Evolutionary conservation across 1,140 invertebrate genomes (phyloP), one percentile per base, ranked within the genome.

Genomic region (Caenorhabditis tropicalis): DNA sequence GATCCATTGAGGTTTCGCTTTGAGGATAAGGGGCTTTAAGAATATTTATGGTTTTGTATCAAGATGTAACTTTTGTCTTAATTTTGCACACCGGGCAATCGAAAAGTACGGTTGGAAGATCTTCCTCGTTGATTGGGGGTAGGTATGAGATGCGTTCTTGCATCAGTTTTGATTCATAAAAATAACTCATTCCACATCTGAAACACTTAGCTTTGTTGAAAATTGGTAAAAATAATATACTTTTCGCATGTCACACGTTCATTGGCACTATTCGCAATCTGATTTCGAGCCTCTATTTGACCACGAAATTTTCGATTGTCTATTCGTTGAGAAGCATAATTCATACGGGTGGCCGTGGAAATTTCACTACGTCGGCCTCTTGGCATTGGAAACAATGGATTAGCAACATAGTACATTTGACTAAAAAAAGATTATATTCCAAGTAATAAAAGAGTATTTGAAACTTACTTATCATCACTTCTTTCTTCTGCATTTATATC

Each of bases 101-200:
- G n/a, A 74, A 74, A 24, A 43, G 21, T 24, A 46, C 65, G 3
- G 15, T 43, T 24, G 65, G 65, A 31, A 74, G 65, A 24, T 36
- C 36, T 43, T 74, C 65, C n/a, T 74, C 65, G 9, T 74, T 39
- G 1, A n/a, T 21, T 15, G 36, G n/a, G 12, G 7, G 10, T 3
- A 46, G 7, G 24, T 74, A 74, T 24, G 36, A 36, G 7, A 74
- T 74, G 5, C n/a, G 33, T 43, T 74, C 36, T n/a, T 74, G 36
- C n/a, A 46, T 24, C 21, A 27, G 29, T 46, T 12, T n/a, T 2
- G 65, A 74, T 43, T 74, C 65, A 10, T 24, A 27, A n/a, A 46
- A 74, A 24, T 74, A 74, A 5, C n/a, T 12, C 65, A 74, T 74
- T 46, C 29, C 29, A 29, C 65, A 74, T 74, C 65, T 74, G 65